These are phyloP conservation scores for Trididemnum nubilum DNA, from an alignment of 23 tunicate genomes.

Conservation along the genomic window DNA sequence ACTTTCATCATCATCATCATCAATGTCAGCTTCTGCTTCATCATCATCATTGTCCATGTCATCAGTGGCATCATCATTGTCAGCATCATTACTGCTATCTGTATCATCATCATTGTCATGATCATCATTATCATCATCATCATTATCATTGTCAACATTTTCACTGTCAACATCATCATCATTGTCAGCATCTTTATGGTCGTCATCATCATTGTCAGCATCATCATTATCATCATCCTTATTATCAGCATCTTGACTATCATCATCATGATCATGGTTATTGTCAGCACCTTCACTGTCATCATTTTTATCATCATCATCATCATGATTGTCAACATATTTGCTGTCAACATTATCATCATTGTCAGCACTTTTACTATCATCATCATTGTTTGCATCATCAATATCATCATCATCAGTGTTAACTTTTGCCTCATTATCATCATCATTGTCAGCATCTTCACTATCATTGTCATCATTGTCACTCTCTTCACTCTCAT, in stretches of 20 bases:
- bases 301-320: constrained; percentile 18
- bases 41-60: no score
- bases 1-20: constrained; percentile 31
- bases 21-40: no score
- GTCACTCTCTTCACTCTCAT: constrained; percentile 5
- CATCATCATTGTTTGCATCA: constrained; percentile 11
- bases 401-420: constrained; percentile 1
- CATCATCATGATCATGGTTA: constrained; percentile 8
- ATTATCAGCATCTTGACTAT: constrained; percentile 13
- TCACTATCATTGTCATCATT: not conserved
- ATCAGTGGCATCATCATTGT: not conserved
- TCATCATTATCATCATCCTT: constrained; percentile 15
- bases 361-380: not conserved
- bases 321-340: constrained; percentile 14
- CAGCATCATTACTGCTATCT: constrained; percentile 1
- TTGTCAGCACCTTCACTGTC: constrained; percentile 4
- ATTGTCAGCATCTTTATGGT: not conserved
- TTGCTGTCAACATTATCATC: not conserved
- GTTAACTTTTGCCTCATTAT: not conserved
- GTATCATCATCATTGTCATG: not conserved
- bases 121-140: not conserved
- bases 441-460: not conserved
- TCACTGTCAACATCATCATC: not conserved
- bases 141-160: constrained; percentile 3
- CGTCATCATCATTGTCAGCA: constrained; percentile 10